Percentiles rank a stretch among this genome's conserved stretches.
Conservation (phyloP, 2,888 invertebrate genomes). For the Parascotia fuliginaria region DNA sequence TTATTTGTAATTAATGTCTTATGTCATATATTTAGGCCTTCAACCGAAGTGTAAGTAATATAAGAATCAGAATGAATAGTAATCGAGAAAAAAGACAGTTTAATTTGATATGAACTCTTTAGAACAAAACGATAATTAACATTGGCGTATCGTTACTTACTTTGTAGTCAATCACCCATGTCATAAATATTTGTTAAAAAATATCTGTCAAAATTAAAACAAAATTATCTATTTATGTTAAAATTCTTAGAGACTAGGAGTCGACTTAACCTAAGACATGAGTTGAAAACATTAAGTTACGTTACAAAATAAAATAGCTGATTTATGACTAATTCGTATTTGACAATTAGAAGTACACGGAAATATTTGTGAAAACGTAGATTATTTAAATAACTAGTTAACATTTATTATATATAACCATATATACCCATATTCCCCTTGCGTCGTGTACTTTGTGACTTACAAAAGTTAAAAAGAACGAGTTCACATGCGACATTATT, state of each 20-base stretch:
- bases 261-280: conserved; percentile 34
- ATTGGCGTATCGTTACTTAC: no score
- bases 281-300: conserved; percentile 30
- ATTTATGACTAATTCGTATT: conserved; percentile 11
- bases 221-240: conserved; percentile 16
- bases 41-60: no score
- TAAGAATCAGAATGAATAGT: no score
- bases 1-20: no score
- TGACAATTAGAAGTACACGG: neutral
- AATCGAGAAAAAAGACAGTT: no score
- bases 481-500: no score
- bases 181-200: neutral
- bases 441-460: conserved; percentile 8
- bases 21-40: no score
- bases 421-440: no score
- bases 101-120: no score
- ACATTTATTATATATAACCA: conserved; percentile 10
- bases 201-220: neutral
- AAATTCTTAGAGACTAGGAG: conserved; percentile 43
- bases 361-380: neutral
- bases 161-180: neutral
- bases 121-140: no score
- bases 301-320: conserved; percentile 3
- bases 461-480: neutral
- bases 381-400: conserved; percentile 13